These are phyloP conservation scores for Bucco capensis DNA, from an alignment of 2,113 vertebrate species.

Conservation along the genomic window DNA sequence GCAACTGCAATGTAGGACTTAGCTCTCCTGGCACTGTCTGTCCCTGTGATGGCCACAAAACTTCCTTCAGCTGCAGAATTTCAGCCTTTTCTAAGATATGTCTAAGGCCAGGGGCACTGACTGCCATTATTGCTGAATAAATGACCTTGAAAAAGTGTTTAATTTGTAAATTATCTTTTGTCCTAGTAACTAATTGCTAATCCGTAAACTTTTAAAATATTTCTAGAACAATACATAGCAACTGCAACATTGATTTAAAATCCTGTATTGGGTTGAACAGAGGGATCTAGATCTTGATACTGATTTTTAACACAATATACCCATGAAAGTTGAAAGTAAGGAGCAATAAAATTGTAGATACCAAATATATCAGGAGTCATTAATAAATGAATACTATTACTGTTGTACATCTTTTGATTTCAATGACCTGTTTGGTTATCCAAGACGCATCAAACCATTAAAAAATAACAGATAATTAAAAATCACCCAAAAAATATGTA, in stretches of 20 bases:
- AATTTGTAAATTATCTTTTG: not conserved
- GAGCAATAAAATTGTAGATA: not conserved
- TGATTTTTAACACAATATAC: not conserved
- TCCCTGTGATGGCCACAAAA: not conserved
- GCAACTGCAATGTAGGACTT: not conserved
- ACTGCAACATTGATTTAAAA: not conserved
- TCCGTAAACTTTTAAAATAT: not conserved
- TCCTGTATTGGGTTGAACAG: not conserved
- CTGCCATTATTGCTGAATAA: not conserved
- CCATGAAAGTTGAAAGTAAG: not conserved
- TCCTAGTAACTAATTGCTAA: not conserved
- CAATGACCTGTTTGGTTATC: not conserved
- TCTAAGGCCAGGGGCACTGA: not conserved
- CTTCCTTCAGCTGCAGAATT: not conserved
- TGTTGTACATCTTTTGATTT: not conserved
- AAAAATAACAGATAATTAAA: not conserved
- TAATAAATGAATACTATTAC: not conserved
- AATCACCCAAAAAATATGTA: not conserved
- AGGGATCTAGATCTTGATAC: not conserved
- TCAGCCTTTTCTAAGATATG: not conserved
- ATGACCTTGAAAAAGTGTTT: not conserved
- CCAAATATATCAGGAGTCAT: not conserved
- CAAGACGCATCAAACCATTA: not conserved
- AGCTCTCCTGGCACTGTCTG: not conserved
- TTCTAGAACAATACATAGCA: not conserved